phyloP scores from a whole-genome alignment of 2,888 invertebrate species.

The Bugulina stolonifera region DNA sequence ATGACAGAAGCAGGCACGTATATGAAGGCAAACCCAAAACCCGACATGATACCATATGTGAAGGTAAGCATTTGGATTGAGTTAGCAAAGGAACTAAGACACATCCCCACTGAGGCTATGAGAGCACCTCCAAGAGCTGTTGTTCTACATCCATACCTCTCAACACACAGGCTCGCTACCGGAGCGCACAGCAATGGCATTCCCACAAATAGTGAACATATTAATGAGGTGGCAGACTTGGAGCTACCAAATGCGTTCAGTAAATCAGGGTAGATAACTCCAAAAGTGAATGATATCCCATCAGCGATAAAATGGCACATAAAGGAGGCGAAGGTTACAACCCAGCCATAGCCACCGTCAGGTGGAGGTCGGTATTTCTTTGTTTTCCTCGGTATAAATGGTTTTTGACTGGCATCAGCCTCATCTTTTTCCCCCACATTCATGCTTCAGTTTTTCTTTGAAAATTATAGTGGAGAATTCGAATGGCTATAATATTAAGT shows the following conservation, averaged over 20 bases:
- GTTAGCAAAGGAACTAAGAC: conserved; percentile 41
- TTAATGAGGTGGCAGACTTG: conserved; percentile 81
- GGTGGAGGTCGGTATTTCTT: no score
- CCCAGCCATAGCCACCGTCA: conserved; percentile 90
- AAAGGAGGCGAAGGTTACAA: conserved; percentile 80
- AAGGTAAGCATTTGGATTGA: conserved; percentile 45
- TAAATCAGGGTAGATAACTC: conserved; percentile 79
- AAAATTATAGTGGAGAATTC: no score
- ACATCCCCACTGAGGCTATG: conserved; percentile 44
- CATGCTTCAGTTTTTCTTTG: not conserved
- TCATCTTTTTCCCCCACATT: not conserved
- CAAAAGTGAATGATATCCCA: conserved; percentile 86
- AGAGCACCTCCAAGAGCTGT: conserved; percentile 46
- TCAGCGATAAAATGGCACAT: conserved; percentile 84
- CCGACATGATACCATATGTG: conserved; percentile 49
- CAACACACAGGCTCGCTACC: conserved; percentile 45
- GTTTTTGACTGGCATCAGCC: not conserved
- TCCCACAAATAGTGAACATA: conserved; percentile 83
- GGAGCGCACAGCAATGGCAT: conserved; percentile 67
- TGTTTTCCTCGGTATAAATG: not conserved
- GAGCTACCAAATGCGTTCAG: conserved; percentile 76
- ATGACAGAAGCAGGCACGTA: conserved; percentile 51
- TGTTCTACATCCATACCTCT: conserved; percentile 48
- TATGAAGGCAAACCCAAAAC: conserved; percentile 49
- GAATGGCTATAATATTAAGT: no score